phyloP scores from a whole-genome alignment of 2,888 invertebrate species.

The Hylaea fasciaria region DNA sequence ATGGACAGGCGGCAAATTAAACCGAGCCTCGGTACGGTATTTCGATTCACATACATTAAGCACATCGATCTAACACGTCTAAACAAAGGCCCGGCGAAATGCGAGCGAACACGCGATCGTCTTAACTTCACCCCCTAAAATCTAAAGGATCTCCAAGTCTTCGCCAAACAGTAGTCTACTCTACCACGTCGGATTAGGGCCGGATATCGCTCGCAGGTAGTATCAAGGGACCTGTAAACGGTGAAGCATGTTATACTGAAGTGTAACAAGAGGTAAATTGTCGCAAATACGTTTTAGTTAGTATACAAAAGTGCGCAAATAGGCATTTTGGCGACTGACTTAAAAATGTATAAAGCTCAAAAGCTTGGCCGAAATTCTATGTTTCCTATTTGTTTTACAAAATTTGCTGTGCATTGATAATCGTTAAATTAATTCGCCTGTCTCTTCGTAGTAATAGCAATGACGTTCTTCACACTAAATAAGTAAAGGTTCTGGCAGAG shows the following conservation, averaged over 20 bases:
- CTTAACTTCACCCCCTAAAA: constrained; percentile 55
- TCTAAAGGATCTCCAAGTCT: constrained; percentile 43
- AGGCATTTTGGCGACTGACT: no score
- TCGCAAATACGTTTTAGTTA: constrained; percentile 17
- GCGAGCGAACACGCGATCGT: constrained; percentile 77
- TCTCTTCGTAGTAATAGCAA: no score
- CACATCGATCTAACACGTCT: constrained; percentile 82
- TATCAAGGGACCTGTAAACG: constrained; percentile 28
- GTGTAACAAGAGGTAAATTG: constrained; percentile 29
- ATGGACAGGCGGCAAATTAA: constrained; percentile 83
- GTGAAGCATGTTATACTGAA: constrained; percentile 25
- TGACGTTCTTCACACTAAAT: no score
- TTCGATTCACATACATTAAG: constrained; percentile 81
- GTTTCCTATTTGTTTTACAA: neutral
- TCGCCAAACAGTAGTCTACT: constrained; percentile 23
- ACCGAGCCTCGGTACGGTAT: constrained; percentile 62
- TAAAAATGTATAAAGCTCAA: no score
- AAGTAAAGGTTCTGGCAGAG: no score
- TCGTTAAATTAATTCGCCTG: no score
- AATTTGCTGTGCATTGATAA: no score
- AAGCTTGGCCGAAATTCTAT: no score
- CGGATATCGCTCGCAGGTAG: constrained; percentile 5
- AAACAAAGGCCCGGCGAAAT: constrained; percentile 75
- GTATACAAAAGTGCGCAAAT: neutral
- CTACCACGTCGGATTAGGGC: constrained; percentile 12